Percentiles rank a stretch among this genome's conserved stretches.
These are phyloP conservation scores for Ochropacha duplaris DNA, from an alignment of 2,888 invertebrate genomes.

Conservation along the genomic window DNA sequence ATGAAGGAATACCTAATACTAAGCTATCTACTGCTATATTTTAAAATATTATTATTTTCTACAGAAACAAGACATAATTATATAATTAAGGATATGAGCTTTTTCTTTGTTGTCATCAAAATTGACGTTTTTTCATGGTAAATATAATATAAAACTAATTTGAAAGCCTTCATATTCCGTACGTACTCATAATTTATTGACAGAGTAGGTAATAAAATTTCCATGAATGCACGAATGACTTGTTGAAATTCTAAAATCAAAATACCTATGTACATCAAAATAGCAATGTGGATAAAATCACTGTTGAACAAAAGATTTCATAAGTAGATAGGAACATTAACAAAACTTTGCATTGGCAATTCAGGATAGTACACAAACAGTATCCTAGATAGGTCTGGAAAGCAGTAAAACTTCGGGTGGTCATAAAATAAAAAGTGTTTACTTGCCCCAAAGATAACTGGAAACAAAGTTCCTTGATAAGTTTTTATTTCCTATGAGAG, in stretches of 20 bases:
- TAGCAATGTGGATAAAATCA: not conserved
- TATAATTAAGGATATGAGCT: not conserved
- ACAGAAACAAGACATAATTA: not conserved
- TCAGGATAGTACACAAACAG: conserved; percentile 19
- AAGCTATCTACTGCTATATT: too few species aligned
- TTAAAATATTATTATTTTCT: not conserved
- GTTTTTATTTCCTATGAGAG: conserved; percentile 73
- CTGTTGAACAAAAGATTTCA: not conserved
- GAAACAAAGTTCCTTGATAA: conserved; percentile 77
- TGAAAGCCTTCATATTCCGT: too few species aligned
- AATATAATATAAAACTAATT: too few species aligned
- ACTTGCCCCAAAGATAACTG: conserved; percentile 73
- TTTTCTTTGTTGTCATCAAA: too few species aligned
- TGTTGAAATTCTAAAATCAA: too few species aligned
- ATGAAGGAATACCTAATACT: not conserved
- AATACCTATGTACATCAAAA: not conserved
- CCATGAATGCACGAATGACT: too few species aligned
- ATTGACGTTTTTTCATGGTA: too few species aligned
- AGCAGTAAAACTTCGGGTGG: conserved; percentile 66
- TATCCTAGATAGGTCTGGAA: conserved; percentile 9
- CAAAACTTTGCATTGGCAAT: conserved; percentile 22
- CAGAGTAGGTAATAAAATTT: too few species aligned
- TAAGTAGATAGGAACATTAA: conserved; percentile 13
- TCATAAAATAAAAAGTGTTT: conserved; percentile 81
- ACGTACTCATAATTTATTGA: too few species aligned